Conservation (phyloP, 2,888 invertebrate species). For the Athalia cordata region DNA sequence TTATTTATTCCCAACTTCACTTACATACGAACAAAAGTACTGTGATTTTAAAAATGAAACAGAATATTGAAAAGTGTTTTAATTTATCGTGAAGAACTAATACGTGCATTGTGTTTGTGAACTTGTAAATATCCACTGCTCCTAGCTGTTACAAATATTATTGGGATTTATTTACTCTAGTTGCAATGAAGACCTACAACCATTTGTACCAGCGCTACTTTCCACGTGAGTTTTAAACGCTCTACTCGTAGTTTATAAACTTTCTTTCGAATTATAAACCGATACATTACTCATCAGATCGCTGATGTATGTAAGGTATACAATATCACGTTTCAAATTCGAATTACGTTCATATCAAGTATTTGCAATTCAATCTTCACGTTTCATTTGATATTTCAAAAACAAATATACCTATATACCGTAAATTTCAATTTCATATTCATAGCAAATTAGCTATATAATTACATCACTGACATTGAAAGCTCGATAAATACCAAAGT, state of each 20-base stretch:
- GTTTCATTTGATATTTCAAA: no score
- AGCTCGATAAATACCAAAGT: no score
- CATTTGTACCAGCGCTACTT: conserved; percentile 50
- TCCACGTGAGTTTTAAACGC: conserved; percentile 54
- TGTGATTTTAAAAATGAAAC: conserved; percentile 6
- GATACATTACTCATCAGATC: no score
- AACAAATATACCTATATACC: no score
- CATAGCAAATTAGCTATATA: no score
- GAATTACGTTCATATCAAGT: no score
- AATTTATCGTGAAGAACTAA: background rate
- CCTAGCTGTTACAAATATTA: background rate
- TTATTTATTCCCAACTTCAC: background rate
- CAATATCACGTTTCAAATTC: no score
- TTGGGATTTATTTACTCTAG: conserved; percentile 8
- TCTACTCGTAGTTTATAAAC: conserved; percentile 11
- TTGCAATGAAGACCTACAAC: conserved; percentile 51
- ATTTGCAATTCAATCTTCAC: no score
- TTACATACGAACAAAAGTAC: background rate
- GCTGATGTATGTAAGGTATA: no score
- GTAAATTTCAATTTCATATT: no score
- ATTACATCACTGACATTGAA: no score
- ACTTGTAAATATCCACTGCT: background rate
- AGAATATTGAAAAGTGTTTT: conserved; percentile 1
- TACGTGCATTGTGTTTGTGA: conserved; percentile 4
- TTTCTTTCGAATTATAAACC: conserved; percentile 19